Percentiles rank a stretch among this genome's conserved stretches.
These are phyloP conservation scores for Strix aluco DNA, from an alignment of 2,113 vertebrate genomes.

Conservation along the genomic window DNA sequence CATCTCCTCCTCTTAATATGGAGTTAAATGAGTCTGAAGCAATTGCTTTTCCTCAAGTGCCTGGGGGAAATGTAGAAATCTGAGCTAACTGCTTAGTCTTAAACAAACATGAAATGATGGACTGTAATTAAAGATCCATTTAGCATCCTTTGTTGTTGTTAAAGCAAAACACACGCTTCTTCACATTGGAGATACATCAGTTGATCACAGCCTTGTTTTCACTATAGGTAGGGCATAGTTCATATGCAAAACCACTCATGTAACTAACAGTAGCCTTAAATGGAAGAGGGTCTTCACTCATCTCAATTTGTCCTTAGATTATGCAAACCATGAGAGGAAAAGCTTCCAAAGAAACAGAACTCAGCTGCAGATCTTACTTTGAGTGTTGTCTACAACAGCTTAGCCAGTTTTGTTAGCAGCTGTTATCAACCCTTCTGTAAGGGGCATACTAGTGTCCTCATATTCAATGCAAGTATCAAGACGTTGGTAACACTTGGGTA, in stretches of 20 bases:
- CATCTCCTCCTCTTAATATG: not conserved
- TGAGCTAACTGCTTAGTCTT: not conserved
- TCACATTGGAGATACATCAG: not conserved
- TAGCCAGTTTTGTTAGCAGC: not conserved
- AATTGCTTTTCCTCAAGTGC: not conserved
- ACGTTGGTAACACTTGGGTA: fast-evolving
- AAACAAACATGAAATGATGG: not conserved
- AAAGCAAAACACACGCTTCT: not conserved
- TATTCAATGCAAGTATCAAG: not conserved
- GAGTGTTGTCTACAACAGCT: not conserved
- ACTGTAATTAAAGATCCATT: not conserved
- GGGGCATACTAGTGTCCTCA: not conserved
- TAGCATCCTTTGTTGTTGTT: not conserved
- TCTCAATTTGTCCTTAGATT: not conserved
- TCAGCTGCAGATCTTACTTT: not conserved
- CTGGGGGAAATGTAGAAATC: not conserved
- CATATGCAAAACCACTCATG: not conserved
- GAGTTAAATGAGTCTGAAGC: not conserved
- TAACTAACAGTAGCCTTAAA: not conserved
- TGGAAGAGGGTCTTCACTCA: not conserved
- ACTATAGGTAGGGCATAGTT: not conserved
- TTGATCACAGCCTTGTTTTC: not conserved
- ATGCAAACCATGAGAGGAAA: not conserved
- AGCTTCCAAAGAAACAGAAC: not conserved
- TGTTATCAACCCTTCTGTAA: not conserved